Evolutionary conservation across 2,888 invertebrate genomes (phyloP), one percentile per base, ranked within the genome.

Genomic region (Allacma fusca): DNA sequence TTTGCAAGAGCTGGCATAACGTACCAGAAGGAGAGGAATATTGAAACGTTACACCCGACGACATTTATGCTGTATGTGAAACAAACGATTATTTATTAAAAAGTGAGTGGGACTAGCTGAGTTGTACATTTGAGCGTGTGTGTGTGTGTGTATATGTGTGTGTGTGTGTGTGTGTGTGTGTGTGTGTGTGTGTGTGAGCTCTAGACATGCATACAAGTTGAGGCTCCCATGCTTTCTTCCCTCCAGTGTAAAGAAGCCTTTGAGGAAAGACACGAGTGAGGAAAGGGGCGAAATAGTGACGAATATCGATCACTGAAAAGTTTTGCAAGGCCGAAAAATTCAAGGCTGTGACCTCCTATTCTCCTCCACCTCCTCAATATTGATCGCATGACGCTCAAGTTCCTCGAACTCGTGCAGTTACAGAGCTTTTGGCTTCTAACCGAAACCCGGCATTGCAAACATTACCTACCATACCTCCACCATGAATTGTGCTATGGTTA

Each of bases 351-450:
- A 82, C 83, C 83, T 82, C 82, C 81, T 81, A 78, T 80, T 79
- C 80, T 81, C 81, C 77, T 81, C 83, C 82, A 80, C 83, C 82
- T 83, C 81, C 83, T 83, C 83, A 81, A 81, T 83, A 82, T 83
- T 81, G 83, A 83, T 83, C 80, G 44, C 62, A 64, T 71, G 70
- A 64, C 78, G 77, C 50, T 64, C 76, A 64, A 83, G 83, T 83
- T 82, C 83, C 71, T 80, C 80, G 83, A 83, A 83, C 81, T 79
- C 81, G 72, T 79, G 72, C 72, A 72, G 57, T 72, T 34, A 50
- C 50, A 50, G 19, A 50, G 50, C 16, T 50, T 50, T 50, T 50
- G 50, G 50, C 50, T 50, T 50, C 50, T 50, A 50, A 50, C 64
- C 70, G 9, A 71, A 71, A 24, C 71, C 72, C 40, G 34, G 72